Conservation (phyloP, 2,797 vertebrate genomes). For the Fringilla coelebs region DNA sequence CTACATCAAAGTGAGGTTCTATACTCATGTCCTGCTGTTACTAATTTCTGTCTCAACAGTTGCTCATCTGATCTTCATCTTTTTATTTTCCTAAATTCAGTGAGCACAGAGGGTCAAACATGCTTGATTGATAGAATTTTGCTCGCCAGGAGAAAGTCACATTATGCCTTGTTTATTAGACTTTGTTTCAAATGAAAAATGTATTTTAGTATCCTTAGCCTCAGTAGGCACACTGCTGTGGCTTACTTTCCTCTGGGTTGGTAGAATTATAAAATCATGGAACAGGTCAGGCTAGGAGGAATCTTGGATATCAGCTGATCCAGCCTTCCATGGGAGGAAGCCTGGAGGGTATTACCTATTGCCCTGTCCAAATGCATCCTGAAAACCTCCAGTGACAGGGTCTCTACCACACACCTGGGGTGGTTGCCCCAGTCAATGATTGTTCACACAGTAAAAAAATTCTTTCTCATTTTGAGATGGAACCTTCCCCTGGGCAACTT, state of each 20-base stretch:
- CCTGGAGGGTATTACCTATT: not conserved
- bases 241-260: not conserved
- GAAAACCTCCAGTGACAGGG: not conserved
- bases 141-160: not conserved
- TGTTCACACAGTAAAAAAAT: not conserved
- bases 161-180: not conserved
- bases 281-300: not conserved
- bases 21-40: conserved; percentile 15
- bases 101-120: not conserved
- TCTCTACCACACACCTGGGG: not conserved
- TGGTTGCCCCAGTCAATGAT: not conserved
- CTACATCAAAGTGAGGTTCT: not conserved
- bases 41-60: conserved; percentile 30
- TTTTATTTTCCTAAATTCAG: conserved; percentile 1
- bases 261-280: not conserved
- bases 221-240: not conserved
- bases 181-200: not conserved
- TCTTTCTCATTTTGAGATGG: not conserved
- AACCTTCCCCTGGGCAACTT: not conserved
- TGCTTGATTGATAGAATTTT: not conserved
- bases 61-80: not conserved
- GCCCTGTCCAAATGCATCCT: not conserved
- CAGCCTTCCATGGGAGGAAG: not conserved
- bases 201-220: not conserved
- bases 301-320: not conserved